Conservation (phyloP, 2,113 vertebrate genomes). For the Anas platyrhynchos region DNA sequence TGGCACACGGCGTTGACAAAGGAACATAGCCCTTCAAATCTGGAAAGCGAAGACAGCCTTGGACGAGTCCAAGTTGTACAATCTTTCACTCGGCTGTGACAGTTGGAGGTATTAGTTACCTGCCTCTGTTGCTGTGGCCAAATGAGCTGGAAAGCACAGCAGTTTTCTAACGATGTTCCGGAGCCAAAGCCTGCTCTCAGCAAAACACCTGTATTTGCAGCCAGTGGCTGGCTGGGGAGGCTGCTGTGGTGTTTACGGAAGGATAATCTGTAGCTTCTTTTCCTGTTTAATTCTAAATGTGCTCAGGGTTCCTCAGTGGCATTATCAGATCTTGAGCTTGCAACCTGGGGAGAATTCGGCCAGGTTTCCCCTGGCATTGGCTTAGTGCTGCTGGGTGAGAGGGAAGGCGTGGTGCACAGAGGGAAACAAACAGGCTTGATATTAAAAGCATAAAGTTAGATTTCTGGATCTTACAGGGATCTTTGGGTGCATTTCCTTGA, state of each 20-base stretch:
- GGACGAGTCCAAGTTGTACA: neutral
- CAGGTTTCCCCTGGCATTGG: neutral
- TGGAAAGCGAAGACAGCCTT: conserved; percentile 44
- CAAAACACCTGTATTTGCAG: conserved; percentile 18
- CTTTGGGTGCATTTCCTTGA: neutral
- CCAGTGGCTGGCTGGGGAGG: neutral
- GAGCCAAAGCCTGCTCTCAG: conserved; percentile 15
- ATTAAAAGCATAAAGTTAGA: neutral
- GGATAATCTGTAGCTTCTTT: neutral
- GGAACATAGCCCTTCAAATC: neutral
- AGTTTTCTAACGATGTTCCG: conserved; percentile 21
- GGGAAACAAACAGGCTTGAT: neutral
- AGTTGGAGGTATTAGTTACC: conserved; percentile 39
- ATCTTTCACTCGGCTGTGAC: conserved; percentile 34
- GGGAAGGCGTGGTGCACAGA: neutral
- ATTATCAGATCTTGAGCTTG: neutral
- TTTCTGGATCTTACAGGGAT: fast-evolving
- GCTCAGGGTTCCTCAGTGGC: neutral
- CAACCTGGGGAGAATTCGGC: too few species aligned
- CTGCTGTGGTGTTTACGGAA: neutral
- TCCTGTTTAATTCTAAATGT: neutral
- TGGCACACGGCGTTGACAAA: neutral
- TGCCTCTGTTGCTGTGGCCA: conserved; percentile 21
- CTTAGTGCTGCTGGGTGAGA: neutral
- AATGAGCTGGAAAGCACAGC: conserved; percentile 49